Conservation (phyloP, 2,888 invertebrate genomes). For the Drosophila robusta region DNA sequence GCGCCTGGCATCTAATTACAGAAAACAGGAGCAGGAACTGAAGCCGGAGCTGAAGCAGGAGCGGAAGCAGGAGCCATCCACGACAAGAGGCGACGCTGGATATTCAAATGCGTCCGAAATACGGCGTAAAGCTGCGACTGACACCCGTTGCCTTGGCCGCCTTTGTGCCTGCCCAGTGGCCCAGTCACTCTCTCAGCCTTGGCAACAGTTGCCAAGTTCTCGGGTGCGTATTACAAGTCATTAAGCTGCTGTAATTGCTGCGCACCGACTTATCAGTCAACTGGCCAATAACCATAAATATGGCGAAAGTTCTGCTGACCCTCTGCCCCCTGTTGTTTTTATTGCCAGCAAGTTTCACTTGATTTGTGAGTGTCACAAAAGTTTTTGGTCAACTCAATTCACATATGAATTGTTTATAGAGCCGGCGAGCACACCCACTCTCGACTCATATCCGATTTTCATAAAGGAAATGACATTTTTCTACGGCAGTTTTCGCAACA, state of each 20-base stretch:
- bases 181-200: conserved; percentile 18
- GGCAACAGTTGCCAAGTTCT: conserved; percentile 24
- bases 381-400: conserved; percentile 53
- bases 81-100: conserved; percentile 15
- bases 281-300: conserved; percentile 74
- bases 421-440: conserved; percentile 17
- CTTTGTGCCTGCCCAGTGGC: conserved; percentile 35
- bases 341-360: conserved; percentile 65
- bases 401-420: conserved; percentile 58
- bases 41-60: conserved; percentile 26
- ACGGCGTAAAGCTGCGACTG: conserved; percentile 60
- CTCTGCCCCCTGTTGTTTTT: conserved; percentile 59
- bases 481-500: conserved; percentile 52
- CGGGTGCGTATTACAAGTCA: conserved; percentile 70
- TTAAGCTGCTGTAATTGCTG: conserved; percentile 74
- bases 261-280: conserved; percentile 49
- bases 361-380: conserved; percentile 71
- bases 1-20: conserved; percentile 75
- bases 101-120: conserved; percentile 59
- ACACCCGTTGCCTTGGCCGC: conserved; percentile 67
- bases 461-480: conserved; percentile 80
- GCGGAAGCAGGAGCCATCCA: conserved; percentile 8
- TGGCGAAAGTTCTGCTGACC: conserved; percentile 9
- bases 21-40: conserved; percentile 40
- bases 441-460: conserved; percentile 69